These are phyloP conservation scores for Coryphaenoides rupestris DNA, from an alignment of 2,113 vertebrate species.

Conservation along the genomic window DNA sequence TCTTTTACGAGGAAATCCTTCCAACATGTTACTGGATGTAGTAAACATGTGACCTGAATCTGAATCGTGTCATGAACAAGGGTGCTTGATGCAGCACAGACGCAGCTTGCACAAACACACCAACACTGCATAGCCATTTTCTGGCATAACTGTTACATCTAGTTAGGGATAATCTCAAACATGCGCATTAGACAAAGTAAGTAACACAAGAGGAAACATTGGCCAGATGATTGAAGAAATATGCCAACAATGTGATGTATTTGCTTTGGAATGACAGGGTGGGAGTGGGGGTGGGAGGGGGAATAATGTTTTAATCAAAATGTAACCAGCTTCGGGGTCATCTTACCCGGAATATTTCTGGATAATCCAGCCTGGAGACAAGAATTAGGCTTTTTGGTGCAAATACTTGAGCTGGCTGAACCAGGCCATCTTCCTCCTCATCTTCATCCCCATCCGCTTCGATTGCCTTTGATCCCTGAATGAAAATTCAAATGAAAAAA, in stretches of 20 bases:
- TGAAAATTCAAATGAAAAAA: slow-evolving; percentile 54
- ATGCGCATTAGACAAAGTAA: slow-evolving; percentile 1
- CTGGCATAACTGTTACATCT: background rate
- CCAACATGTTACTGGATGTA: too few relatives aligned
- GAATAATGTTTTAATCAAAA: slow-evolving; percentile 40
- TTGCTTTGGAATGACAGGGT: background rate
- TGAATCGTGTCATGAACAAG: too few relatives aligned
- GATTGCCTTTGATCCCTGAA: slow-evolving; percentile 83
- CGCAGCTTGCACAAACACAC: too few relatives aligned
- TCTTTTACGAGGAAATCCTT: too few relatives aligned
- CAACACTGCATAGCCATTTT: too few relatives aligned
- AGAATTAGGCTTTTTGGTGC: slow-evolving; percentile 96
- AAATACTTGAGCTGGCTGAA: slow-evolving; percentile 95
- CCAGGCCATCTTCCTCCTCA: slow-evolving; percentile 86
- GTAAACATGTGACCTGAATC: too few relatives aligned
- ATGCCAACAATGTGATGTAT: slow-evolving; percentile 27
- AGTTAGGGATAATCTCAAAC: slow-evolving; percentile 16
- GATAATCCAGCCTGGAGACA: slow-evolving; percentile 94
- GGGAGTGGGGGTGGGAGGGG: too few relatives aligned
- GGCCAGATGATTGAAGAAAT: slow-evolving; percentile 32
- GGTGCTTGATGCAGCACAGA: too few relatives aligned
- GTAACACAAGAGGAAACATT: background rate
- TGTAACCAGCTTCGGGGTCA: slow-evolving; percentile 38
- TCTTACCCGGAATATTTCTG: slow-evolving; percentile 97
- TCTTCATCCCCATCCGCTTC: slow-evolving; percentile 83